Evolutionary conservation across 2,797 vertebrate species (phyloP), one percentile per base, ranked within the genome.

Genomic region (Anguilla anguilla): DNA sequence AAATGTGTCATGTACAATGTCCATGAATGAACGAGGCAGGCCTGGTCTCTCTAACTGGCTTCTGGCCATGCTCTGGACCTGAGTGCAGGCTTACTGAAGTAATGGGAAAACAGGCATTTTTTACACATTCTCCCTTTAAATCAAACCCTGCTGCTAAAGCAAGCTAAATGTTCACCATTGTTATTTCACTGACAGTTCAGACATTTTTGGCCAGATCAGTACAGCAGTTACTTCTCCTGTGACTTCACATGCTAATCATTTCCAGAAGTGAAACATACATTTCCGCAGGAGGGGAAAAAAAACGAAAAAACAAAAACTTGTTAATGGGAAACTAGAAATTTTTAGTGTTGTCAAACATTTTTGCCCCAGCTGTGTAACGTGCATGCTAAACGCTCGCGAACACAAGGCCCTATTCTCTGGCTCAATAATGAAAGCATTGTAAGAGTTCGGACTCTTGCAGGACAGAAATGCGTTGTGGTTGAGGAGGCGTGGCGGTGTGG

Each of bases 371-470:
- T 43, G 72, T 77, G 31, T 35, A 77, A 35, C 91, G 90, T 91
- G 90, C 84, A 89, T 88, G 91, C 87, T 90, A 91, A 94, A 91
- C 92, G 87, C 90, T 88, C 89, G 88, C 94, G 93, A 94, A 95
- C 92, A 93, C 93, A 93, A 91, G 91, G 90, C 90, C 90, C 91
- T 92, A 90, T 94, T 95, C 91, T 93, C 90, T 49, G 89, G 89
- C 90, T 94, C 92, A 91, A 93, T 92, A 90, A 92, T 92, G 93
- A 92, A 93, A 88, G 84, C 88, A 89, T 77, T 39, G 35, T 77
- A 11, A 77, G 35, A 43, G 72, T 17, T n/a, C 22, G 83, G 90
- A 91, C 89, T 93, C 92, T 93, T 0, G 90, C 93, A 69, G 93
- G 89, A 94, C 90, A 81, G 86, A 84, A 69, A 87, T 19, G 57